A percentile compares a stretch with the other conserved stretches of the same genome.
These are phyloP conservation scores for Gymnoscelis rufifasciata DNA, from an alignment of 2,888 invertebrate genomes.

Conservation along the genomic window DNA sequence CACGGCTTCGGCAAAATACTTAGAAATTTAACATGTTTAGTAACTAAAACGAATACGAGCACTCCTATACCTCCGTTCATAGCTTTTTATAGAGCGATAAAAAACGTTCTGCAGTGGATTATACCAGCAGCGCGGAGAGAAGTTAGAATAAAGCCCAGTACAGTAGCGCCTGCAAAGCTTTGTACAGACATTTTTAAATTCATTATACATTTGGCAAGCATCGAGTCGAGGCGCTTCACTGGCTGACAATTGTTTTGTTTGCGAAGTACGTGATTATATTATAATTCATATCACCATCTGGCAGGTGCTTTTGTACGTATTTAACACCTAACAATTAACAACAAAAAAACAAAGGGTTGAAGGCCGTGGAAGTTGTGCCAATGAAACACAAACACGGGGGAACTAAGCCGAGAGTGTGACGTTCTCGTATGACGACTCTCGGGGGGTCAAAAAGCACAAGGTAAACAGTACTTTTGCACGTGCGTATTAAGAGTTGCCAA, in stretches of 20 bases:
- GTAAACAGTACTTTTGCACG: slow-evolving; percentile 2
- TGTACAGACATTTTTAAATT: slow-evolving; percentile 2
- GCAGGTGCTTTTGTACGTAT: slow-evolving; percentile 9
- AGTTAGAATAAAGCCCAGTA: slow-evolving; percentile 1
- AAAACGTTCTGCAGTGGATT: slow-evolving; percentile 3
- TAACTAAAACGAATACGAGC: background rate
- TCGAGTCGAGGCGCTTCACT: background rate
- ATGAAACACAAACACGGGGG: slow-evolving; percentile 16
- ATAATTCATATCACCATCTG: slow-evolving; percentile 14
- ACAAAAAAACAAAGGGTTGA: slow-evolving; percentile 12
- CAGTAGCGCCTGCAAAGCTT: too few species aligned
- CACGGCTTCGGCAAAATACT: too few species aligned
- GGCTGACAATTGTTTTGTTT: slow-evolving; percentile 8
- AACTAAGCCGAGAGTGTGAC: slow-evolving; percentile 15
- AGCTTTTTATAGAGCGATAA: slow-evolving; percentile 2
- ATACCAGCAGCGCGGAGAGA: slow-evolving; percentile 1
- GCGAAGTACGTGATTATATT: slow-evolving; percentile 4
- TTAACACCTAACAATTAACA: slow-evolving; percentile 9
- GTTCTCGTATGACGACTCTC: background rate
- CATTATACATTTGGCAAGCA: slow-evolving; percentile 1
- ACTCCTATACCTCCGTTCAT: slow-evolving; percentile 1
- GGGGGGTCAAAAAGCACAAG: slow-evolving; percentile 7
- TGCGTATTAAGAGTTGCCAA: background rate
- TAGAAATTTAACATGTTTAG: background rate
- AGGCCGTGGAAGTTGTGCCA: slow-evolving; percentile 13